phyloP scores from a whole-genome alignment of 53 echinoderm and acorn worm genomes.

The Henricia sp. region DNA sequence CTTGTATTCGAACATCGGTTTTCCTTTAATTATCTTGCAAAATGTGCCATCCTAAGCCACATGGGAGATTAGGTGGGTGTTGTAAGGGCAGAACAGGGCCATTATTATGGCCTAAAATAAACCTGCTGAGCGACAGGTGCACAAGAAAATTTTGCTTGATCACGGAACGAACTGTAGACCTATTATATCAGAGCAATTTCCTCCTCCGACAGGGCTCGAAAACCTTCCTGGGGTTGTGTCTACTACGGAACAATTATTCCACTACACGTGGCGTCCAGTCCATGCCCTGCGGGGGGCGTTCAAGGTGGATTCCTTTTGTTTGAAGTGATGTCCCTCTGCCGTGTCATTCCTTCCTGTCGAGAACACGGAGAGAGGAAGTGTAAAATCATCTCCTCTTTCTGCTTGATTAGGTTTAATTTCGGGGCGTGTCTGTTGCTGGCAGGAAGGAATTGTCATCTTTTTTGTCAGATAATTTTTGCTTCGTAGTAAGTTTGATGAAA shows the following conservation, averaged over 20 bases:
- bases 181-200: background rate
- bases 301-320: background rate
- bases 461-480: too few relatives aligned
- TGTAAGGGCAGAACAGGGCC: too few relatives aligned
- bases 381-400: background rate
- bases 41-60: too few relatives aligned
- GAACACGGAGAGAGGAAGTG: background rate
- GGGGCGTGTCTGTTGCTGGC: background rate
- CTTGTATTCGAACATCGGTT: too few relatives aligned
- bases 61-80: too few relatives aligned
- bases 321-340: constrained; percentile 2
- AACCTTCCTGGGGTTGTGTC: constrained; percentile 33
- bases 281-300: background rate
- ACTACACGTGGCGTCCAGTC: background rate
- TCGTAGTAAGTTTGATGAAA: too few relatives aligned
- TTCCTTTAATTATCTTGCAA: too few relatives aligned
- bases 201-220: constrained; percentile 12
- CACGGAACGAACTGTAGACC: background rate
- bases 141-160: constrained; percentile 16
- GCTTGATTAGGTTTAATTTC: background rate
- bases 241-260: constrained; percentile 1
- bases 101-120: too few relatives aligned
- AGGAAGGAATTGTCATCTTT: background rate
- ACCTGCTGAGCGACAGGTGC: too few relatives aligned
- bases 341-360: constrained; percentile 6